These are phyloP conservation scores for Zeuzera pyrina DNA, from an alignment of 2,888 invertebrate genomes.

Conservation along the genomic window DNA sequence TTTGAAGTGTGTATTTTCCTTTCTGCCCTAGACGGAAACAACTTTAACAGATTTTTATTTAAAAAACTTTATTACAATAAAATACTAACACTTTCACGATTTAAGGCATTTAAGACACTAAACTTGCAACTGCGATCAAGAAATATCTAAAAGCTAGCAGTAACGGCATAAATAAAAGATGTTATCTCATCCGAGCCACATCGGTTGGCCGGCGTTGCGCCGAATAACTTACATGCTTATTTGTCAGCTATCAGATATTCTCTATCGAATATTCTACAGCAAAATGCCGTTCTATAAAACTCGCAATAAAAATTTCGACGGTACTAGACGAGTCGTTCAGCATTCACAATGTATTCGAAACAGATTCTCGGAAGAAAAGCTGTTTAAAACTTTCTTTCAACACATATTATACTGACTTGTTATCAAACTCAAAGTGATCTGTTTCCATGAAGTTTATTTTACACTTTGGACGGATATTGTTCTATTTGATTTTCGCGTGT, in stretches of 20 bases:
- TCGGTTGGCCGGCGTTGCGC: background rate
- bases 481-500: no score
- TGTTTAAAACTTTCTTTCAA: constrained; percentile 17
- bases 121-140: no score
- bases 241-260: constrained; percentile 8
- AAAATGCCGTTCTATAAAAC: background rate
- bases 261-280: background rate
- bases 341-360: constrained; percentile 1
- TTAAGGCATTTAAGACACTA: no score
- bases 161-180: constrained; percentile 7
- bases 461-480: no score
- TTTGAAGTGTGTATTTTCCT: no score
- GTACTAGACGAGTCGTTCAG: constrained; percentile 1
- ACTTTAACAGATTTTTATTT: no score
- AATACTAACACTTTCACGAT: no score
- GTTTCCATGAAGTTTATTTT: constrained; percentile 12
- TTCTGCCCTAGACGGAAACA: no score
- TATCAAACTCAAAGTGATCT: constrained; percentile 11
- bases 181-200: constrained; percentile 1
- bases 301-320: background rate
- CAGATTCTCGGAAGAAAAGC: background rate
- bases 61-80: no score
- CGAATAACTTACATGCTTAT: constrained; percentile 9
- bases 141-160: constrained; percentile 3
- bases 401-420: constrained; percentile 24